These are phyloP conservation scores for Regulus satrapa DNA, from an alignment of 2,113 vertebrate genomes.

Conservation along the genomic window DNA sequence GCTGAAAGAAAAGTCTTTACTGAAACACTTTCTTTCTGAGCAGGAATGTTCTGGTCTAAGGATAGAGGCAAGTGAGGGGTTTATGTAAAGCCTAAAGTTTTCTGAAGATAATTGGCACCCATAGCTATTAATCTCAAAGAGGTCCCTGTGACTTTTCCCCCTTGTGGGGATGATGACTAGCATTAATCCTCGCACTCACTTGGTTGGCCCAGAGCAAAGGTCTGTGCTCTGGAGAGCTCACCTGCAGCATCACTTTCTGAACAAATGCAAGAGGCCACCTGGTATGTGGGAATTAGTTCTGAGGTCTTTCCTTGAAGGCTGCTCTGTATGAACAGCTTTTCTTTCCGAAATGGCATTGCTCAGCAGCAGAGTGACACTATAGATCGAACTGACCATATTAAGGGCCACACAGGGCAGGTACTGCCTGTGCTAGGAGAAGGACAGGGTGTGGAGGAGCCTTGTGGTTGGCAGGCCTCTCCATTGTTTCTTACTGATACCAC, in stretches of 20 bases:
- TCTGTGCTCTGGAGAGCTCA: background rate
- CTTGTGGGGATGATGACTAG: background rate
- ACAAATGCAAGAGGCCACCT: background rate
- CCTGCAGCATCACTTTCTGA: background rate
- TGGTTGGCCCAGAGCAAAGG: background rate
- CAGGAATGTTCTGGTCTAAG: background rate
- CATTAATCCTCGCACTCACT: fast-evolving
- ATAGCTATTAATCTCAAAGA: background rate
- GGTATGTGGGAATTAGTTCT: fast-evolving
- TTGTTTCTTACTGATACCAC: background rate
- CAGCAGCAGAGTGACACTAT: background rate
- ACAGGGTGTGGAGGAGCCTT: fast-evolving
- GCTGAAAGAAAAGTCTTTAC: background rate
- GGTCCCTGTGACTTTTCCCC: background rate
- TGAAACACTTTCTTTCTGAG: background rate
- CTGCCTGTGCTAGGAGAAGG: background rate
- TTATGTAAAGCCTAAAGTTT: background rate
- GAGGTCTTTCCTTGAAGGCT: background rate
- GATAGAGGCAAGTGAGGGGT: background rate
- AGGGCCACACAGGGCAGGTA: background rate
- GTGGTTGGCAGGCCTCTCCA: background rate
- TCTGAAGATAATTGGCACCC: background rate
- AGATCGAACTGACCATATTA: fast-evolving
- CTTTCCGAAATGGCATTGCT: background rate
- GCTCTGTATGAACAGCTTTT: background rate